Evolutionary conservation across 2,113 vertebrate species (phyloP).

Genomic region (Ahaetulla prasina): DNA sequence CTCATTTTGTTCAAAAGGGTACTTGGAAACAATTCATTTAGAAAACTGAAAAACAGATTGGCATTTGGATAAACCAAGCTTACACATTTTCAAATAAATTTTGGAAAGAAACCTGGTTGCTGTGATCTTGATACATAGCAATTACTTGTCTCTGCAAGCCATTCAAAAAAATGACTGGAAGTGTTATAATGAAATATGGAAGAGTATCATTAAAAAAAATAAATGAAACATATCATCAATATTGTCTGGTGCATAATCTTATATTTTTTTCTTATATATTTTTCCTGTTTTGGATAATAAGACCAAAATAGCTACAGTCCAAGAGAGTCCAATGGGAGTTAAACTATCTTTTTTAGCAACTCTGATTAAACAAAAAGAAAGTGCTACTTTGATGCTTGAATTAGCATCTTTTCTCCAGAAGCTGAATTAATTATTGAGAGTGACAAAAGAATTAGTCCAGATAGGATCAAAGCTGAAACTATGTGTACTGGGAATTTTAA

Average conservation of each 20-base stretch:
- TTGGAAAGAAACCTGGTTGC: slow-evolving; percentile 4
- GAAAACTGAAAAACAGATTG: slow-evolving; percentile 11
- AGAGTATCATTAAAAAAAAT: slow-evolving; percentile 7
- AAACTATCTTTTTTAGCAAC: slow-evolving; percentile 68
- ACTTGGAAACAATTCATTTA: slow-evolving; percentile 7
- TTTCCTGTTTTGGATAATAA: slow-evolving; percentile 31
- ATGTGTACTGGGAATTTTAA: slow-evolving; percentile 73
- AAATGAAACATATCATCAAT: slow-evolving; percentile 14
- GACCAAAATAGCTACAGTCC: slow-evolving; percentile 51
- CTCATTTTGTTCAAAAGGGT: neutral
- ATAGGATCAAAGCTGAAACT: slow-evolving; percentile 77
- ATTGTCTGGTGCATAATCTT: neutral
- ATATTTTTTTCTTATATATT: neutral
- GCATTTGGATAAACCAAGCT: neutral
- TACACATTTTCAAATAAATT: slow-evolving; percentile 8
- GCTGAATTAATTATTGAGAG: slow-evolving; percentile 77
- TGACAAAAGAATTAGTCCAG: slow-evolving; percentile 77
- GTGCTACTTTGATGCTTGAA: slow-evolving; percentile 76
- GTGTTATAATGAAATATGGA: neutral
- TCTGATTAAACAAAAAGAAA: slow-evolving; percentile 72
- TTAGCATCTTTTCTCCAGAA: slow-evolving; percentile 76
- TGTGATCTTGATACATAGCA: neutral
- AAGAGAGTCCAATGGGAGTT: slow-evolving; percentile 63
- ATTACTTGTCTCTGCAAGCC: slow-evolving; percentile 2
- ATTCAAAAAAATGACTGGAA: slow-evolving; percentile 9